Base-by-base conservation (phyloP, 2,888 invertebrate species). In the Drosophila anceps region DNA sequence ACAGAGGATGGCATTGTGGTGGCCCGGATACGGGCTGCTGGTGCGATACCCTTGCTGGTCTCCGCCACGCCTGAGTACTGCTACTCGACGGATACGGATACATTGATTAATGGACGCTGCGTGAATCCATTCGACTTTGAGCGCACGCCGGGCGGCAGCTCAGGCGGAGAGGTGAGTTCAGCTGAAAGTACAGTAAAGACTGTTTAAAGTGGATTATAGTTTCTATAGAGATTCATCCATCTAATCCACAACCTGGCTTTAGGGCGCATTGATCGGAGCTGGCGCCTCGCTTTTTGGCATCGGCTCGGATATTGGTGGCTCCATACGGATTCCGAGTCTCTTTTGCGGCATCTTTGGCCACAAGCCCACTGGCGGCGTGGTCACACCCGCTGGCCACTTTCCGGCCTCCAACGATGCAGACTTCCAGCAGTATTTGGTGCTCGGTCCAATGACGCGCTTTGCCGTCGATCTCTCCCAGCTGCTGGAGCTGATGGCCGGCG, bases 51-150 rank as follows among this genome's bases (percentile, higher is more conserved):
- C 0, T 92, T 98, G 41, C 94, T 96, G 18, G 95, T 97, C 0
- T 97, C 97, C 20, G 97, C 97, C 91, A 96, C 97, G 1, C 97
- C 98, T 0, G 98, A 98, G 91, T 94, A 97, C 73, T 98, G 98
- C 86, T 94, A 98, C 91, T 97, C 97, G 92, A 97, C 96, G 95
- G 98, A 98, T 93, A 96, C 96, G 10, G 95, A 94, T 58, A 98
- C 97, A 92, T 94, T 95, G 58, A 93, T 97, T 1, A 95, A 95
- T 41, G 98, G 98, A 0, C 93, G 95, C 43, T 96, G 97, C 0
- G 94, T 94, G 76, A 98, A 98, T 93, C 98, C 98, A 0, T 97
- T 98, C 91, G 95, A 97, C 89, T 94, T 95, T 1, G 94, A 94
- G 0, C 94, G 95, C 81, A 97, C 95, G 0, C 94, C 96, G 0